Evolutionary conservation across 2,113 vertebrate species (phyloP), one percentile per base, ranked within the genome.

Genomic region (Planiliza haematocheilus): DNA sequence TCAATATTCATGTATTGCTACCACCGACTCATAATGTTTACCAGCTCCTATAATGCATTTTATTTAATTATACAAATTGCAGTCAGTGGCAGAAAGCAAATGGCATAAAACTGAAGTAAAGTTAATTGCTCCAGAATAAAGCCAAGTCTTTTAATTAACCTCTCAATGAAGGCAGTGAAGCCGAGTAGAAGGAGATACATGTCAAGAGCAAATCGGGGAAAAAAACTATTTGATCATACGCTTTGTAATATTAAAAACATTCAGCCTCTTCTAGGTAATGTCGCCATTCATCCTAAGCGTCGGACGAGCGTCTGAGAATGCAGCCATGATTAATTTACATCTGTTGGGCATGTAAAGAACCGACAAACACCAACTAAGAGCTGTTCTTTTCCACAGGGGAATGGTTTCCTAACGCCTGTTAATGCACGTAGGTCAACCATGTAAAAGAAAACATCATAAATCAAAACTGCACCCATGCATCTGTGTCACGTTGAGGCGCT

Each of bases 391-490:
- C 67, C 73, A 41, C 59, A 48, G 55, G 81, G 77, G 20, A 86
- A 73, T 74, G 51, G 48, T 68, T 78, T 81, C 52, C 76, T 73
- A 77, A 82, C 74, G 77, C 50, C 16, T 73, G 65, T 16, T 82
- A 67, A 72, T 69, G 53, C 61, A 70, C 78, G 78, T 66, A 83
- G 83, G 77, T 90, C 82, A 81, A 60, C 18, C 45, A 58, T 52
- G n/a, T 65, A 70, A 78, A 66, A 71, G 82, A 73, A 88, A 89
- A 81, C 81, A 83, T 67, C 80, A 83, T 81, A 87, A 82, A 89
- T 88, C 86, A 85, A 78, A 82, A 84, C 77, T 73, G 67, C 46
- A 50, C 55, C 49, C 24, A 73, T 86, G 70, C 76, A 79, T 79
- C 64, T 5, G 24, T 30, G 3, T 86, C 72, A 43, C 57, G 58